Evolutionary conservation across 2,888 invertebrate genomes (phyloP), one percentile per base, ranked within the genome.

Genomic region (Crocallis elinguaria): DNA sequence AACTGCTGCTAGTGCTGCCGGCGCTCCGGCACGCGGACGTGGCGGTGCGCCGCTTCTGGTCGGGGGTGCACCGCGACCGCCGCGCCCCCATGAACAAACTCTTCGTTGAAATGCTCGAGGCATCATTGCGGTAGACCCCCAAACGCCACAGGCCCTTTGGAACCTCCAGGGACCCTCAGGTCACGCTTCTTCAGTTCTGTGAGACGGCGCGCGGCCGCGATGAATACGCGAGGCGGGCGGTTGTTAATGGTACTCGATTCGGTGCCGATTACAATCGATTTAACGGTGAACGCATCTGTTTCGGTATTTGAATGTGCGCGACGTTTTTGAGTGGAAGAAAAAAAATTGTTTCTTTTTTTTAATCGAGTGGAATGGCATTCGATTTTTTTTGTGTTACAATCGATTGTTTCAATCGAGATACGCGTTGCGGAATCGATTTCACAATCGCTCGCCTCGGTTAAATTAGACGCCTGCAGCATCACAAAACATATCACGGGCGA

Each of bases 41-140:
- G 58, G 95, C 97, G 38, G 95, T 98, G 66, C 94, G 98, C 42
- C 94, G 95, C 71, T 98, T 97, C 90, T 99, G 99, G 99, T 94
- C 95, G 33, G 94, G 92, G 67, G 95, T 98, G 42, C 96, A 97
- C 75, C 95, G 96, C 75, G 97, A 97, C 64, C 96, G 97, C 3
- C 95, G 96, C 79, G 96, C 97, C 55, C 95, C 95, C 67, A 97
- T 99, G 97, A 98, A 98, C 92, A 98, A 98, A 87, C 94, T 99
- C 45, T 98, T 99, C 90, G 94, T 98, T 38, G 98, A 98, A 92
- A 98, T 98, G 98, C 93, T 98, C 56, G 98, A 98, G 84, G 95
- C 96, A 1, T 94, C 93, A 60, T 86, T 93, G 64, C 93, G 94
- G 92, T 94, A 94, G 76, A 66, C 68, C 6, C 7, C 11, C 29